Evolutionary conservation across 2,888 invertebrate genomes (phyloP), one percentile per base, ranked within the genome.

Genomic region (Cosmia pyralina): DNA sequence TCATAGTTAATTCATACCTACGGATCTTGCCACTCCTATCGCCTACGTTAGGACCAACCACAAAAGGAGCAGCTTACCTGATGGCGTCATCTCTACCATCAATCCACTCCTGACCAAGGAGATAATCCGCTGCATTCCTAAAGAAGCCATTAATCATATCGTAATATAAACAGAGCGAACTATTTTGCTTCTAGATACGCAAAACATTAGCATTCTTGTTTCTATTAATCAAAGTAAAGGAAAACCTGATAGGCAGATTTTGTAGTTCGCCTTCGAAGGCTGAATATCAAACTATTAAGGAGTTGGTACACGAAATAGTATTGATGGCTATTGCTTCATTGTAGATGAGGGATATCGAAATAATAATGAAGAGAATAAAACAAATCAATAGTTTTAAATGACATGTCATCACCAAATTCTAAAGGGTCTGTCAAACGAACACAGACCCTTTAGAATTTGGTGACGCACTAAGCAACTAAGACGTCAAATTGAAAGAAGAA

Each of bases 121-220:
- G 83, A 85, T 83, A 81, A 83, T 85, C 72, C 77, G 34, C 73
- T 59, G 69, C 77, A 77, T 81, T 85, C 75, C 78, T 57, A 41
- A 58, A 70, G 77, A 80, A 72, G 76, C 72, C 78, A 87, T 86
- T 85, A 83, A 87, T 88, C 79, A 77, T 83, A 81, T 82, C 78
- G 70, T 83, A 80, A 85, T 79, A 75, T 81, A 83, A 84, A 82
- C 88, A 84, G 81, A 85, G 83, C 82, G 79, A 85, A 86, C 86
- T 83, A 86, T 89, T 84, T 83, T 78, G 79, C 83, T 79, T 65
- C 83, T 78, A 80, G 88, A 87, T 90, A 88, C 84, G 82, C 83
- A 74, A 64, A 75, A 75, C 77, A 90, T 91, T 91, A 86, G 86
- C 88, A 90, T 90, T 89, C 89, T 85, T 69, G 91, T 88, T 84